Evolutionary conservation across 1,140 invertebrate species (phyloP), one percentile per base, ranked within the genome.

Genomic region (Contarinia nasturtii): DNA sequence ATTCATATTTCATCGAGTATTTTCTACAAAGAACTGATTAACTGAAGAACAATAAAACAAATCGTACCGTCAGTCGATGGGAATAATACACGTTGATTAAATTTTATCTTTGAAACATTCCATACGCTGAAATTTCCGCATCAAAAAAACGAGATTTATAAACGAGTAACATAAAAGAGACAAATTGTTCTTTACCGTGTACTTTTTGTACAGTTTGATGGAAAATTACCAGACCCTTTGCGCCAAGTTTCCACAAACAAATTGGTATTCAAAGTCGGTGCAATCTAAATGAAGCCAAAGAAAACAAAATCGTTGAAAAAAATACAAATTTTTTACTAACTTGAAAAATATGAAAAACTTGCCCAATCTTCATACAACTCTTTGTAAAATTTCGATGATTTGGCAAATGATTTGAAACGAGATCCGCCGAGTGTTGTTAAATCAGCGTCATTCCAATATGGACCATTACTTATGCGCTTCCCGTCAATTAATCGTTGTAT

Each of bases 181-280:
- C 22, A n/a, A n/a, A n/a, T n/a, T n/a, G n/a, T n/a, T n/a, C n/a
- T 40, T 40, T 40, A 18, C 37, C 41, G 41, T 21, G 12, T 64
- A 27, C 58, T 51, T 38, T 49, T 51, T 17, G 67, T 68, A 59
- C 83, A 92, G 50, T 76, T 71, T 0, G 79, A 82, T 17, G 75
- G 73, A 38, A 86, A 61, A 44, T 73, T 76, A 1, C 79, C 79
- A 0, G 69, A 69, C 21, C 87, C 86, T 64, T 91, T 86, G 7
- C 79, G 71, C 91, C 91, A 96, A 0, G 86, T 84, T 67, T 95
- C 86, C 3, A 83, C 79, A 1, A 78, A 72, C 2, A 95, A 66
- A 57, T 79, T 72, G 0, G 73, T 69, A 48, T 79, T 66, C 11
- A 93, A 60, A 20, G 68, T 60, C 10, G 80, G 78, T 1, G 85